Evolutionary conservation across 2,888 invertebrate genomes (phyloP).

Genomic region (Tanypteryx hageni): DNA sequence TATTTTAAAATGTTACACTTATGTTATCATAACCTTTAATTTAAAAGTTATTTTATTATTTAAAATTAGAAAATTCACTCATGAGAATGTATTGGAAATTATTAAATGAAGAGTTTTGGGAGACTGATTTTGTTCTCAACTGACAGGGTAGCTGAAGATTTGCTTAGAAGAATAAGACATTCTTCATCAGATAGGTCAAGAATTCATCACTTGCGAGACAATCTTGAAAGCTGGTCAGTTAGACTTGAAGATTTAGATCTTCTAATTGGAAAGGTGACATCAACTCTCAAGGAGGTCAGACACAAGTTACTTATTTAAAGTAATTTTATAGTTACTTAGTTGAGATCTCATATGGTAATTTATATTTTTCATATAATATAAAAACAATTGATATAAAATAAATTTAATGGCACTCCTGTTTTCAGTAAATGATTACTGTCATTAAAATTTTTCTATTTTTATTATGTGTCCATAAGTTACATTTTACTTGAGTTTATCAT

Average conservation of each 20-base stretch:
- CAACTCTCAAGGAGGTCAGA: constrained; percentile 39
- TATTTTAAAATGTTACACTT: constrained; percentile 17
- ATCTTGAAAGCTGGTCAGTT: constrained; percentile 66
- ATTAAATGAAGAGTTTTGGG: constrained; percentile 7
- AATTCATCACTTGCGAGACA: constrained; percentile 67
- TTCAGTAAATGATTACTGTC: not conserved
- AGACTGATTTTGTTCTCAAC: constrained; percentile 8
- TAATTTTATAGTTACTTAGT: too few relatives aligned
- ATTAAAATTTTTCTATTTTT: not conserved
- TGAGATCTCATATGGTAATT: too few relatives aligned
- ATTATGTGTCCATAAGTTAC: not conserved
- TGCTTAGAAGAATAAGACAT: constrained; percentile 69
- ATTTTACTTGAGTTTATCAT: not conserved
- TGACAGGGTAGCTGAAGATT: constrained; percentile 70
- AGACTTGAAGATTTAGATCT: constrained; percentile 66
- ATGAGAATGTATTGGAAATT: not conserved
- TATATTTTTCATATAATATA: too few relatives aligned
- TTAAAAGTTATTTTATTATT: not conserved
- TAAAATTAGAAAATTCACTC: not conserved
- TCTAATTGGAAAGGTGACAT: constrained; percentile 64
- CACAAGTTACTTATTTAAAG: too few relatives aligned
- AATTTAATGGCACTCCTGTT: not conserved
- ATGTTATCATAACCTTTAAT: not conserved
- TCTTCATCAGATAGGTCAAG: constrained; percentile 68
- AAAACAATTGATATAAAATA: too few relatives aligned